A percentile compares a stretch with the other conserved stretches of the same genome.
These are phyloP conservation scores for Sorex fumeus DNA, from an alignment of 2,113 vertebrate genomes.

Conservation along the genomic window DNA sequence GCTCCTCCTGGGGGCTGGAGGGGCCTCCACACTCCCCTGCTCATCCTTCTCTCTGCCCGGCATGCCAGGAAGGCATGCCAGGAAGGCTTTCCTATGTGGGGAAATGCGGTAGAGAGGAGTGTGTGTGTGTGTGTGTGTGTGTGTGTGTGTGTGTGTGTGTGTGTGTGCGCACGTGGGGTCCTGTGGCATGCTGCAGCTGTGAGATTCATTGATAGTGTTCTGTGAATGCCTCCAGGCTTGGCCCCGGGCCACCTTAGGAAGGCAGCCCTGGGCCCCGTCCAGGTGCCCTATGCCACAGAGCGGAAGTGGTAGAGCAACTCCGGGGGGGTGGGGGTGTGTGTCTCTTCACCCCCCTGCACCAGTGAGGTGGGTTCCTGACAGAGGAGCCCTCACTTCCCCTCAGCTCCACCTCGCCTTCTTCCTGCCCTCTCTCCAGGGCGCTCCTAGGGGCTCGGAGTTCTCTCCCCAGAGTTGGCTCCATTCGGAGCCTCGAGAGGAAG, in stretches of 20 bases:
- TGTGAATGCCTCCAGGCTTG: conserved; percentile 64
- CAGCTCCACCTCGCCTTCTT: not conserved
- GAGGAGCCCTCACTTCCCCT: not conserved
- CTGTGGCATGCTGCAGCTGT: conserved; percentile 67
- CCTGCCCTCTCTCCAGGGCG: not conserved
- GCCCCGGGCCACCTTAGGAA: conserved; percentile 58
- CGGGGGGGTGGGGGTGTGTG: conserved; percentile 37
- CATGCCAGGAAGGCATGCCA: no score
- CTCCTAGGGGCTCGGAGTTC: not conserved
- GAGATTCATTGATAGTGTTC: conserved; percentile 76
- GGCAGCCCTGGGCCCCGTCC: conserved; percentile 65
- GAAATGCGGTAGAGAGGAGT: conserved; percentile 50
- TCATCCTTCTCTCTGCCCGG: not conserved
- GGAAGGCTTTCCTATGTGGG: not conserved
- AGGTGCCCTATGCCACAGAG: conserved; percentile 75
- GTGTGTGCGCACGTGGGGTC: no score
- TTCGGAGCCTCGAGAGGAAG: no score
- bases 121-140: no score
- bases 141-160: no score
- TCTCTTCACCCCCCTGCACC: conserved; percentile 42
- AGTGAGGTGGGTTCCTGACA: not conserved
- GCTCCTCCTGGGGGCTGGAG: no score
- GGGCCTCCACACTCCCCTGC: not conserved
- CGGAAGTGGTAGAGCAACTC: conserved; percentile 77
- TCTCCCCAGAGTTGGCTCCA: not conserved